A percentile compares a stretch with the other conserved stretches of the same genome.
phyloP scores from a whole-genome alignment of 2,113 vertebrate species.

The Cricetomys ansorgei region DNA sequence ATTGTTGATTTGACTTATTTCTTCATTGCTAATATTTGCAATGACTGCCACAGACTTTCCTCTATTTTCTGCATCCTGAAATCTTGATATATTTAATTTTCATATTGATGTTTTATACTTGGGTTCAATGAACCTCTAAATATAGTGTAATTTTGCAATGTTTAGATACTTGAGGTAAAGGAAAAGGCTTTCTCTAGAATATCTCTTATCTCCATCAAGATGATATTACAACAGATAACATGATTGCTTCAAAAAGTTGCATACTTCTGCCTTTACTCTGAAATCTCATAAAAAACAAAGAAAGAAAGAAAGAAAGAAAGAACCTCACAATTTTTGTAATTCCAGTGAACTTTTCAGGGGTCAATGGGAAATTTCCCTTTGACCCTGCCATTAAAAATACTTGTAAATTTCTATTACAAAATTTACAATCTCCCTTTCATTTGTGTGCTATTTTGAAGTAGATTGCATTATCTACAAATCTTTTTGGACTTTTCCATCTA shows the following conservation, averaged over 20 bases:
- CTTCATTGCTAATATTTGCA: background rate
- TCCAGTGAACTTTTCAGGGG: background rate
- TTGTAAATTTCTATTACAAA: background rate
- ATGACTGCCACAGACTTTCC: background rate
- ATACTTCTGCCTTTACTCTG: background rate
- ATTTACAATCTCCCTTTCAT: too few relatives aligned
- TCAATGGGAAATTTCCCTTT: background rate
- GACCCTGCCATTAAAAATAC: background rate
- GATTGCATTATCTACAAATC: background rate
- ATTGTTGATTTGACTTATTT: background rate
- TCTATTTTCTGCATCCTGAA: background rate
- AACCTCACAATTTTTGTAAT: background rate
- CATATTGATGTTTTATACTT: background rate
- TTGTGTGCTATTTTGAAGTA: background rate
- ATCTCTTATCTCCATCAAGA: background rate
- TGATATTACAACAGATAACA: background rate
- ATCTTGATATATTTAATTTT: background rate
- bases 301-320: background rate
- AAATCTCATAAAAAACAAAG: background rate
- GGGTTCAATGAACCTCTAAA: background rate
- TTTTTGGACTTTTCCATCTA: background rate
- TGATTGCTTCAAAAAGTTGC: background rate
- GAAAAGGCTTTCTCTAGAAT: background rate
- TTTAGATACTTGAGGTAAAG: background rate
- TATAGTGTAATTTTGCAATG: background rate